Evolutionary conservation across 2,888 invertebrate species (phyloP), one percentile per base, ranked within the genome.

Genomic region (Prosopocoilus inquinatus): DNA sequence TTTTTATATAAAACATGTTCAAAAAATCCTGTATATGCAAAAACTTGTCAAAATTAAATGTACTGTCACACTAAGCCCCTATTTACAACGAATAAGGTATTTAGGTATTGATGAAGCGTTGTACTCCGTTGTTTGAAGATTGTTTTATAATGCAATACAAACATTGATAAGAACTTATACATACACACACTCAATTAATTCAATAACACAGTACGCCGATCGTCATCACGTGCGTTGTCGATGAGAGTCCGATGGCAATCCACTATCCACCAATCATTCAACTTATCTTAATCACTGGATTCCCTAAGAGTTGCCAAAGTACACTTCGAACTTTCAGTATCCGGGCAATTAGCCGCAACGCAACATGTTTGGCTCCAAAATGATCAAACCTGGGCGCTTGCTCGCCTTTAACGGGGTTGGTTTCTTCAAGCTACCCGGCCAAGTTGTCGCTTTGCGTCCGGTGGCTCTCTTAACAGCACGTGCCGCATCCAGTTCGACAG

Each of bases 401-500:
- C 38, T 68, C 47, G 69, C 67, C 35, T 68, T 63, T 52, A 69
- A 68, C 53, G 68, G 70, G 15, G 59, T 67, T n/a, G 70, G 71
- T n/a, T 68, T 72, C 51, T 70, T 67, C 50, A 70, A 65, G 59
- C 50, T 71, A 32, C 72, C 73, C 4, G 70, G 65, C 34, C 72
- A 72, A 60, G 55, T 72, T 38, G 68, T 67, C 16, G 72, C 71
- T n/a, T 58, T 72, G 3, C 58, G 70, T 13, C 70, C 72, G 5
- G 39, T 53, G 9, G 50, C 59, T 15, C 13, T 64, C 13, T 28
- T 15, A 8, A 43, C 48, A 13, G 47, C 45, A 15, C 61, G 70
- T 50, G 53, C 59, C 44, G 70, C 66, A 32, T 78, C 74, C 47
- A 76, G 74, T 46, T 69, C 72, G 2, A 65, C 70, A 9, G 71